phyloP scores from a whole-genome alignment of 2,797 vertebrate genomes.

The Rhinogobio ventralis region DNA sequence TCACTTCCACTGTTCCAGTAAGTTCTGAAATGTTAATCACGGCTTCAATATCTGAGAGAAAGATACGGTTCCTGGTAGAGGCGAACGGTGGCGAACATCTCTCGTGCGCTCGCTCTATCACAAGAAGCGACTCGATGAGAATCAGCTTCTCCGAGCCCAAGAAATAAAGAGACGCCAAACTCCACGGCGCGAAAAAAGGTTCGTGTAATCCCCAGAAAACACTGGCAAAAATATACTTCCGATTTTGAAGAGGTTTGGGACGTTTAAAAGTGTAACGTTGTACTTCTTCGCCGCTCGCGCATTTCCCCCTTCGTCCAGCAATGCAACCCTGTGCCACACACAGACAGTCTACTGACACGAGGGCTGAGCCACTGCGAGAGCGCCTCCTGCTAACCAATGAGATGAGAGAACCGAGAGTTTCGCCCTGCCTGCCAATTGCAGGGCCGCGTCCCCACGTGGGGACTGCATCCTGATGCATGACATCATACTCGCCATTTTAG shows the following conservation, averaged over 20 bases:
- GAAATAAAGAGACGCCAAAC: slow-evolving; percentile 61
- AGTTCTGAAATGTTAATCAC: slow-evolving; percentile 51
- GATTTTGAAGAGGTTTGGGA: slow-evolving; percentile 55
- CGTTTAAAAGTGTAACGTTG: slow-evolving; percentile 69
- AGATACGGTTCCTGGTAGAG: slow-evolving; percentile 56
- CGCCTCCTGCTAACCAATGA: slow-evolving; percentile 78
- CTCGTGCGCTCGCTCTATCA: slow-evolving; percentile 50
- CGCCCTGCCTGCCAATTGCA: slow-evolving; percentile 69
- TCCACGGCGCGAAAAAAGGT: slow-evolving; percentile 66
- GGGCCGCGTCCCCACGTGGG: slow-evolving; percentile 84
- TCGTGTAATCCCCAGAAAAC: slow-evolving; percentile 68
- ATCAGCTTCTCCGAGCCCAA: slow-evolving; percentile 61
- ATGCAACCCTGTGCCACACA: slow-evolving; percentile 81
- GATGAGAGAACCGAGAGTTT: slow-evolving; percentile 67
- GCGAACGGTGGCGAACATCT: slow-evolving; percentile 71
- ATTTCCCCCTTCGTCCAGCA: slow-evolving; percentile 52
- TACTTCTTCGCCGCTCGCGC: slow-evolving; percentile 73
- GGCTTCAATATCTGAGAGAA: slow-evolving; percentile 63
- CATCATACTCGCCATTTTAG: slow-evolving; percentile 89
- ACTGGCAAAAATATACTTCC: slow-evolving; percentile 52
- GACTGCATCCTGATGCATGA: slow-evolving; percentile 60
- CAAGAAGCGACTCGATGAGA: slow-evolving; percentile 32
- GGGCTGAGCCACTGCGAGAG: slow-evolving; percentile 85
- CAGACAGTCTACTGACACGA: slow-evolving; percentile 86
- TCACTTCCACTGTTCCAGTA: slow-evolving; percentile 25